These are phyloP conservation scores for Rhaphigaster nebulosa DNA, from an alignment of 2,888 invertebrate genomes.

Conservation along the genomic window DNA sequence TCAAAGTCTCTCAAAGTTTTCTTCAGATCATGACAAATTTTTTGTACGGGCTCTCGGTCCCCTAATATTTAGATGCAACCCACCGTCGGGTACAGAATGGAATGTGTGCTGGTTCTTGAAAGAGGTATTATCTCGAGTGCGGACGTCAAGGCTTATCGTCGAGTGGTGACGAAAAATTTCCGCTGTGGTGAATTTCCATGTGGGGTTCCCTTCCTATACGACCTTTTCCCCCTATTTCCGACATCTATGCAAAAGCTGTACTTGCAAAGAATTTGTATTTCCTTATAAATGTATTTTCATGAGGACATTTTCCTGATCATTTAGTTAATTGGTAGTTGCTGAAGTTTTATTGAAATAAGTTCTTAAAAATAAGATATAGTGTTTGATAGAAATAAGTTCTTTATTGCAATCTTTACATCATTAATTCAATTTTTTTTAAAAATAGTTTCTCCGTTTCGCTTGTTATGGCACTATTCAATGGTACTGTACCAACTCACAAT, in stretches of 20 bases:
- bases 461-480: too few relatives aligned
- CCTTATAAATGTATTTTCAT: too few relatives aligned
- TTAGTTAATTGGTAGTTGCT: too few relatives aligned
- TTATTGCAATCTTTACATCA: too few relatives aligned
- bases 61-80: neutral
- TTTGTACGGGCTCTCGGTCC: too few relatives aligned
- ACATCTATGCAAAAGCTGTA: neutral
- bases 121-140: neutral
- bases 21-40: too few relatives aligned
- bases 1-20: too few relatives aligned
- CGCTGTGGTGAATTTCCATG: neutral
- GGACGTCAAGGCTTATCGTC: neutral
- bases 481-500: too few relatives aligned
- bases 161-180: constrained; percentile 14
- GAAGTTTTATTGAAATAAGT: neutral
- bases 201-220: neutral
- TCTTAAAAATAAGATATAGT: too few relatives aligned
- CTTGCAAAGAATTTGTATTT: neutral
- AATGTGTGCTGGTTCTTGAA: neutral
- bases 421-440: too few relatives aligned
- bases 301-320: neutral
- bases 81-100: neutral
- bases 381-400: too few relatives aligned
- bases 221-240: neutral
- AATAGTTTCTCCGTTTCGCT: too few relatives aligned